These are phyloP conservation scores for Aethina tumida DNA, from an alignment of 1,140 invertebrate genomes.

Conservation along the genomic window DNA sequence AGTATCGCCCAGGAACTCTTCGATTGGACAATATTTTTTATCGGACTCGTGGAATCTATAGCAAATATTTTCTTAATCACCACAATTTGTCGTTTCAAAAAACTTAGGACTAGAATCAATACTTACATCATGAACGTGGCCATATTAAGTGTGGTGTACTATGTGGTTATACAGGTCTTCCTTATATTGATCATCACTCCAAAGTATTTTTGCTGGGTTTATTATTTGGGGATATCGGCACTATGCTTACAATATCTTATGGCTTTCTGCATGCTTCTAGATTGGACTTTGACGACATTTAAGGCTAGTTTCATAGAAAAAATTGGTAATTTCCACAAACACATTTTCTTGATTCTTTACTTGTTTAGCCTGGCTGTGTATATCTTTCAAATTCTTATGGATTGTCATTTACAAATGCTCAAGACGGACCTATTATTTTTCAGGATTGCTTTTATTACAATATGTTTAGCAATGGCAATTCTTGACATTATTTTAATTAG, in stretches of 20 bases:
- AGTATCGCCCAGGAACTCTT: too few relatives aligned
- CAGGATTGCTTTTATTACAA: too few relatives aligned
- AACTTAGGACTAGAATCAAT: conserved; percentile 15
- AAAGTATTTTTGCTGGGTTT: too few relatives aligned
- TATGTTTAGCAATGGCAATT: too few relatives aligned
- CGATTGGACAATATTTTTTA: not conserved
- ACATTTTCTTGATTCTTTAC: conserved; percentile 2
- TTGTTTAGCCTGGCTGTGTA: conserved; percentile 2
- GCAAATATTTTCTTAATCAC: conserved; percentile 12
- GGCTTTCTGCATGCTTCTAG: too few relatives aligned
- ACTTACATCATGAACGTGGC: conserved; percentile 16
- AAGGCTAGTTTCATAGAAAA: conserved; percentile 1
- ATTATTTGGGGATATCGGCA: too few relatives aligned
- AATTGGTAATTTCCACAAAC: not conserved
- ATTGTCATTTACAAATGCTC: not conserved
- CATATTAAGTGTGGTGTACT: conserved; percentile 12
- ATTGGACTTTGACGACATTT: too few relatives aligned
- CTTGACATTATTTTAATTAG: too few relatives aligned
- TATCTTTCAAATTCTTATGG: conserved; percentile 5
- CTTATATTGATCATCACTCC: too few relatives aligned
- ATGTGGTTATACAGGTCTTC: too few relatives aligned
- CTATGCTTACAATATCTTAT: too few relatives aligned
- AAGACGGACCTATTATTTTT: too few relatives aligned
- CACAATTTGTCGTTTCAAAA: conserved; percentile 13
- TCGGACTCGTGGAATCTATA: not conserved